phyloP scores from a whole-genome alignment of 2,797 vertebrate species.

The Hyperoplus immaculatus region DNA sequence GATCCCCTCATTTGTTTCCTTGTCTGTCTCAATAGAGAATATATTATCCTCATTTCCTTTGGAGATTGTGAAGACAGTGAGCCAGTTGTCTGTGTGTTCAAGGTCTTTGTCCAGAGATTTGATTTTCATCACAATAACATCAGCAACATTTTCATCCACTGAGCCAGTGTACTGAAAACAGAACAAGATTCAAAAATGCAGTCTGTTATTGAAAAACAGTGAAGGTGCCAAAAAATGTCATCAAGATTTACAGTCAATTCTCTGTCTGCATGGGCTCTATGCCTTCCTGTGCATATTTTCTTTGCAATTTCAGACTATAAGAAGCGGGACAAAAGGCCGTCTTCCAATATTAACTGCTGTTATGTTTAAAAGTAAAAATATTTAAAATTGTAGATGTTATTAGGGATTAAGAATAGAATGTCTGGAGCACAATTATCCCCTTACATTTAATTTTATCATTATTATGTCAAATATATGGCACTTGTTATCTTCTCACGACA shows the following conservation, averaged over 20 bases:
- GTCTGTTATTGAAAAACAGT: neutral
- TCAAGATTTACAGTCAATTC: neutral
- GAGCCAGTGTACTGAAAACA: conserved; percentile 84
- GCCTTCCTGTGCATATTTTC: neutral
- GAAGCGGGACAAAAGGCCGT: too few species aligned
- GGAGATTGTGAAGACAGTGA: conserved; percentile 86
- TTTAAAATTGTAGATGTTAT: too few species aligned
- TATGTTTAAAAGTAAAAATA: too few species aligned
- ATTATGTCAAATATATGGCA: too few species aligned
- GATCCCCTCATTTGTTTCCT: conserved; percentile 91
- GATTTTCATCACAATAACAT: conserved; percentile 90
- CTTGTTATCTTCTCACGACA: too few species aligned
- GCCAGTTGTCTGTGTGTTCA: conserved; percentile 90
- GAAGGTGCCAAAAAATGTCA: neutral
- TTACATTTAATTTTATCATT: too few species aligned
- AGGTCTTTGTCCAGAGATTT: conserved; percentile 91
- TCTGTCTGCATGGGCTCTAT: neutral
- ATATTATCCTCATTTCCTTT: conserved; percentile 89
- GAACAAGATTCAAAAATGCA: conserved; percentile 5
- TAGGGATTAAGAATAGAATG: too few species aligned
- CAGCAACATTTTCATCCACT: conserved; percentile 89
- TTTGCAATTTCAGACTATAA: too few species aligned
- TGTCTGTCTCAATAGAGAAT: conserved; percentile 91
- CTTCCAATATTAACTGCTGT: too few species aligned
- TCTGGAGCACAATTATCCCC: too few species aligned